Evolutionary conservation across 2,888 invertebrate genomes (phyloP), one percentile per base, ranked within the genome.

Genomic region (Diabrotica balteata): DNA sequence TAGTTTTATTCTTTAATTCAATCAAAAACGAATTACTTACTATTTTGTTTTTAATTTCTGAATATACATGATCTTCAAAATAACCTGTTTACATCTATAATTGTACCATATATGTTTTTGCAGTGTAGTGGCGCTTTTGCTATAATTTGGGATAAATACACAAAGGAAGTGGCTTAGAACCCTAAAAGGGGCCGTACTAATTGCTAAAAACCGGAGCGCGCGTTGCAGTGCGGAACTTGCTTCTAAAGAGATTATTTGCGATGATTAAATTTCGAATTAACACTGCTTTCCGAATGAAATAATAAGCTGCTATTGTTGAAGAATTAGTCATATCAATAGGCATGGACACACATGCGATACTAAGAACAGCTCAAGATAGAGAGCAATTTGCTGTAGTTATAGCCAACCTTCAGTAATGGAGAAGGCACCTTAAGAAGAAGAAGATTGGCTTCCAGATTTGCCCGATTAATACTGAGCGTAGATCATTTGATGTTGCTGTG

Each of bases 101-200:
- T 69, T 67, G 65, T 65, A 62, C 65, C 59, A 69, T 69, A 71
- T 68, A 10, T 6, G 9, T 10, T 47, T 10, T 9, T 47, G n/a
- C n/a, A 47, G 9, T 47, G n/a, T 47, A 47, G n/a, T 32, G 32
- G 32, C 32, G 32, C 32, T 32, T 32, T 32, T 32, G 32, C 32
- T 32, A 32, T 32, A 32, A 32, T 32, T 32, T 32, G 32, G 32
- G n/a, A 51, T 51, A 51, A 51, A 9, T 51, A 66, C 67, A 72
- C 72, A 72, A 72, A 72, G 72, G 69, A 59, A 51, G 65, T 67
- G 67, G 67, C 65, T 67, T 65, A 63, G 46, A 44, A 44, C 59
- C 57, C 62, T 53, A 59, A 58, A 62, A 67, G 62, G 67, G 65
- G 32, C 57, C 55, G 52, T 62, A 66, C 65, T 69, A 68, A 69